phyloP scores from a whole-genome alignment of 92 coral and sea anemone genomes.

The Palythoa grandiflora region DNA sequence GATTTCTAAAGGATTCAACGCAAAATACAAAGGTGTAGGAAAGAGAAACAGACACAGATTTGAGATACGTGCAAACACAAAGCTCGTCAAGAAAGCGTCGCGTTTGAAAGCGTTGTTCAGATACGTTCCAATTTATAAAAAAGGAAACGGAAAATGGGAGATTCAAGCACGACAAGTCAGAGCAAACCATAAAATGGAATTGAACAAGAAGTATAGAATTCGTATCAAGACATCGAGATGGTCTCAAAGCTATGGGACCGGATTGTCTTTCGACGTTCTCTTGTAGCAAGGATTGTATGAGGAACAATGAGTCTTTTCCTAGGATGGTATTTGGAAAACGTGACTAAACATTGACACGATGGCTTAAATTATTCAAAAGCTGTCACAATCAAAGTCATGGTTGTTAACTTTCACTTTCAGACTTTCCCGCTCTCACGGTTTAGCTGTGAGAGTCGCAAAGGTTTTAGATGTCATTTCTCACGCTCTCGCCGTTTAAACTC shows the following conservation, averaged over 20 bases:
- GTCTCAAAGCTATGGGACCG: slow-evolving; percentile 29
- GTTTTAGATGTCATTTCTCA: too few species aligned
- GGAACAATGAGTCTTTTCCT: too few species aligned
- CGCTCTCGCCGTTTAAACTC: too few species aligned
- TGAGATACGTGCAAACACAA: slow-evolving; percentile 57
- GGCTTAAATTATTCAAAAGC: too few species aligned
- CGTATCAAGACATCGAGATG: slow-evolving; percentile 35
- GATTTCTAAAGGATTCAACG: slow-evolving; percentile 28
- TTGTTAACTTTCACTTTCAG: too few species aligned
- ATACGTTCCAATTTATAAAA: slow-evolving; percentile 34
- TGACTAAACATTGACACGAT: too few species aligned
- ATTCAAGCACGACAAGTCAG: slow-evolving; percentile 23
- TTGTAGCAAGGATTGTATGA: neutral
- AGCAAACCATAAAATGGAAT: neutral
- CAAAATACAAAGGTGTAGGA: slow-evolving; percentile 52
- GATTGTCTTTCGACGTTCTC: slow-evolving; percentile 22
- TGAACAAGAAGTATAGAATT: neutral
- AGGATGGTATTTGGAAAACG: too few species aligned
- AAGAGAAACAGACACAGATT: slow-evolving; percentile 30
- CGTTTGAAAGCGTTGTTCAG: slow-evolving; percentile 31
- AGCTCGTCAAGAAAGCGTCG: slow-evolving; percentile 33
- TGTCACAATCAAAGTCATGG: too few species aligned
- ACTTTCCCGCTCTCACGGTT: too few species aligned
- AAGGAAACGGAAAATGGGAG: slow-evolving; percentile 50
- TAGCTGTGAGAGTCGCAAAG: too few species aligned